A percentile compares a stretch with the other conserved stretches of the same genome.
Conservation (phyloP, 2,113 vertebrate genomes). For the Mastomys natalensis region DNA sequence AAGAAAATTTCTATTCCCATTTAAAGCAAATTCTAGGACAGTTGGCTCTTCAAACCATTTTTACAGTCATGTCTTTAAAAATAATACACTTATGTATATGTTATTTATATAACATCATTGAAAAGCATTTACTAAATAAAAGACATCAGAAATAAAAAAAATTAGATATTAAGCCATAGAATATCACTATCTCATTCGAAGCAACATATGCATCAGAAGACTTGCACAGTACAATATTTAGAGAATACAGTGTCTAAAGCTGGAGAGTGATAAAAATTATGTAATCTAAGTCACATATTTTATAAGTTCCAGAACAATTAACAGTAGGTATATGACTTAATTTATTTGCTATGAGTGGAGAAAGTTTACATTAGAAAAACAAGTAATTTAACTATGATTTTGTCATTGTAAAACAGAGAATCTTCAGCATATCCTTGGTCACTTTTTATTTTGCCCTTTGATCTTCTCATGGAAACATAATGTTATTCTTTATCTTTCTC, state of each 20-base stretch:
- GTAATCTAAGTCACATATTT: background rate
- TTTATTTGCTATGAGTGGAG: background rate
- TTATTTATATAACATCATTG: background rate
- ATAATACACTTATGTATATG: background rate
- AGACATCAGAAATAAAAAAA: background rate
- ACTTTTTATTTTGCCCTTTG: background rate
- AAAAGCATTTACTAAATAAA: background rate
- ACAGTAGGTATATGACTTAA: background rate
- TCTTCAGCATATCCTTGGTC: background rate
- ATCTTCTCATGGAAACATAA: background rate
- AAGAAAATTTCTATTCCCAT: background rate
- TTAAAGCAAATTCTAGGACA: background rate
- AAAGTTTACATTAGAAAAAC: background rate
- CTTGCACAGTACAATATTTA: background rate
- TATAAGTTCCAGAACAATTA: background rate
- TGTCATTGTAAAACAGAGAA: background rate
- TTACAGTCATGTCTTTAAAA: conserved; percentile 9
- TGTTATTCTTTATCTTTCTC: background rate
- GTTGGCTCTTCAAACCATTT: background rate
- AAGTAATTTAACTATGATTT: background rate
- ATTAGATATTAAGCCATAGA: background rate
- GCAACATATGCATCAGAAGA: background rate
- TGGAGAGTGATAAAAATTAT: background rate
- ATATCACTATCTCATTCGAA: background rate
- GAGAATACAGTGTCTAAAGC: background rate